Percentiles rank a stretch among this genome's conserved stretches.
These are phyloP conservation scores for Scytalopus superciliaris DNA, from an alignment of 2,113 vertebrate species.

Conservation along the genomic window DNA sequence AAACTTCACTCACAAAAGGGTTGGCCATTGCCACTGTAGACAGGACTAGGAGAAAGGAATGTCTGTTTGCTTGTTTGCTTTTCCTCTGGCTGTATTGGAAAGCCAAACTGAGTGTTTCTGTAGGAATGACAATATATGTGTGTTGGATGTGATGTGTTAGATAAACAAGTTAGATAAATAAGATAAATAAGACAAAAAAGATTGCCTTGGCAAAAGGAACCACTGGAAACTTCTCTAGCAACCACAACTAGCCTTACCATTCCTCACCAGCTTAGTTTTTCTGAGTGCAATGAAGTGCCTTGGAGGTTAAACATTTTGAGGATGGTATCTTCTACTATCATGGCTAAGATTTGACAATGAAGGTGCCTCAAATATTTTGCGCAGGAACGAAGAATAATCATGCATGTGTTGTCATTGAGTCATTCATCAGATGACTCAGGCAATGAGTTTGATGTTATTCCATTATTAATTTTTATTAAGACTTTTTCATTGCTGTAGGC, in stretches of 20 bases:
- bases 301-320: background rate
- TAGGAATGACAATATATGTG: background rate
- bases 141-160: background rate
- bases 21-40: background rate
- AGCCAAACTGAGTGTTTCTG: background rate
- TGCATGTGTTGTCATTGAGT: background rate
- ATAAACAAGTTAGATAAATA: background rate
- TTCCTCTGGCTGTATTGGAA: background rate
- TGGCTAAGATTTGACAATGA: background rate
- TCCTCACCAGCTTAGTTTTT: background rate
- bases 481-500: background rate
- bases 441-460: background rate
- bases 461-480: background rate
- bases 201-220: background rate
- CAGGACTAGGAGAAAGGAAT: background rate
- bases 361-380: background rate
- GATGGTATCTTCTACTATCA: background rate
- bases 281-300: background rate
- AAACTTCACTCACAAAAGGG: background rate
- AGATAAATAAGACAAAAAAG: too few species aligned
- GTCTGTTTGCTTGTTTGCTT: background rate
- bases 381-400: background rate
- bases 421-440: background rate
- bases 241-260: background rate
- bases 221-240: background rate